A percentile compares a stretch with the other conserved stretches of the same genome.
phyloP scores from a whole-genome alignment of 2,888 invertebrate genomes.

The Anagyrus pseudococci region DNA sequence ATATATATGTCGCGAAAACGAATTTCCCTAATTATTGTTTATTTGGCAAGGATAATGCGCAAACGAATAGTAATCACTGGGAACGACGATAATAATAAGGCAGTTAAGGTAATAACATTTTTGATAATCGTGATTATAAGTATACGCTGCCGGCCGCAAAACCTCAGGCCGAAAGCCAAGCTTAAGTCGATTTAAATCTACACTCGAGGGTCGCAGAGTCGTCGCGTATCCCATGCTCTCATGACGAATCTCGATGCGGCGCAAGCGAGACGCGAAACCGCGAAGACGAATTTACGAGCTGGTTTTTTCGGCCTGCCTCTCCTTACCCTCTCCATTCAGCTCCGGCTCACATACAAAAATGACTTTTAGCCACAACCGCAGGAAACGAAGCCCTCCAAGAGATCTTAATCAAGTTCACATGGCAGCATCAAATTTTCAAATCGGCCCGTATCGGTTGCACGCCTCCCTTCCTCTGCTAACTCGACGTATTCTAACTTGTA shows the following conservation, averaged over 20 bases:
- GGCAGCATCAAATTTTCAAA: constrained; percentile 35
- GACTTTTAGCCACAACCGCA: constrained; percentile 37
- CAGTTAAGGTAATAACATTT: constrained; percentile 28
- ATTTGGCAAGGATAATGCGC: too few species aligned
- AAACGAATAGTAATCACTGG: too few species aligned
- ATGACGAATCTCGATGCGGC: background rate
- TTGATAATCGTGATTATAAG: constrained; percentile 29
- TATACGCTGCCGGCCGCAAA: constrained; percentile 21
- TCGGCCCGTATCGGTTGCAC: constrained; percentile 24
- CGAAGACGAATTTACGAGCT: constrained; percentile 37
- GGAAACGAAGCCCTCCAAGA: constrained; percentile 28
- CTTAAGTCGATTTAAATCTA: constrained; percentile 32
- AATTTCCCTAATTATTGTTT: too few species aligned
- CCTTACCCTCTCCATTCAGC: too few species aligned
- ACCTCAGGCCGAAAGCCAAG: constrained; percentile 22
- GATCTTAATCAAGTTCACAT: constrained; percentile 38
- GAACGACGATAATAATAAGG: constrained; percentile 24
- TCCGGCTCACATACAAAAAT: constrained; percentile 31
- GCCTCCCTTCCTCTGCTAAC: constrained; percentile 11
- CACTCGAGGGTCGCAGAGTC: constrained; percentile 15
- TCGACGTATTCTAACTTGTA: too few species aligned
- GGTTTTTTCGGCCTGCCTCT: constrained; percentile 23
- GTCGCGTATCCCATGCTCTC: too few species aligned
- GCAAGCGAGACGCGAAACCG: constrained; percentile 33
- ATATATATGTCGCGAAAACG: too few species aligned